Conservation (phyloP, 2,797 vertebrate species). For the Mus minutoides region DNA sequence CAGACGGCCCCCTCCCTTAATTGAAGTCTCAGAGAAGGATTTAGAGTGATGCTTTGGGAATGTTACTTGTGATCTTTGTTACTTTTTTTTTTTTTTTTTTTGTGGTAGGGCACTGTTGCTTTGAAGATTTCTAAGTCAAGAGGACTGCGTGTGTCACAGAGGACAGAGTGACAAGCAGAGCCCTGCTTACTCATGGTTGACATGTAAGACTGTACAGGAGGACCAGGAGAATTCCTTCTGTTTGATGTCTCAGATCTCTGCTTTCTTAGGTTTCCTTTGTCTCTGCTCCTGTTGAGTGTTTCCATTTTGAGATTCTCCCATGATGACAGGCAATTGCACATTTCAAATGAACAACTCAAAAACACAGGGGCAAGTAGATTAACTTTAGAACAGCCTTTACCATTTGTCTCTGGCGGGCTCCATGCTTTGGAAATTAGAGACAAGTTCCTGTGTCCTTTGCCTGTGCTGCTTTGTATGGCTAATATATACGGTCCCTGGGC, state of each 20-base stretch:
- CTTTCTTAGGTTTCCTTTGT: neutral
- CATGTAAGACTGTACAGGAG: too few relatives aligned
- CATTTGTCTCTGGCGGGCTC: neutral
- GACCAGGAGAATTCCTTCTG: neutral
- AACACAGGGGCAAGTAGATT: neutral
- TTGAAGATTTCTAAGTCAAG: neutral
- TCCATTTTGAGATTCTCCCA: neutral
- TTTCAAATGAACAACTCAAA: neutral
- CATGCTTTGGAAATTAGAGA: neutral
- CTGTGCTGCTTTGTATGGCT: too few relatives aligned
- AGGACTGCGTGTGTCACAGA: neutral
- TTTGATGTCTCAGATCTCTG: neutral
- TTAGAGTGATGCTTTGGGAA: neutral
- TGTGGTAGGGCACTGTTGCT: neutral
- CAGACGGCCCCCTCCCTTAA: neutral
- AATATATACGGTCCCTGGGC: fast-evolving
- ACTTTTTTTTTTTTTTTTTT: too few relatives aligned
- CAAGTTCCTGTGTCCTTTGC: neutral
- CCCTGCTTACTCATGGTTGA: fast-evolving
- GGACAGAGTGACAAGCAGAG: fast-evolving
- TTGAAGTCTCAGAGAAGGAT: neutral
- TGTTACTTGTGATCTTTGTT: neutral
- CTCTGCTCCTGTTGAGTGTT: neutral
- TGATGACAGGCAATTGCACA: neutral
- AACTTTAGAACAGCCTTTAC: neutral